Percentiles rank a stretch among this genome's conserved stretches.
These are phyloP conservation scores for Ligdia adustata DNA, from an alignment of 2,888 invertebrate species.

Conservation along the genomic window DNA sequence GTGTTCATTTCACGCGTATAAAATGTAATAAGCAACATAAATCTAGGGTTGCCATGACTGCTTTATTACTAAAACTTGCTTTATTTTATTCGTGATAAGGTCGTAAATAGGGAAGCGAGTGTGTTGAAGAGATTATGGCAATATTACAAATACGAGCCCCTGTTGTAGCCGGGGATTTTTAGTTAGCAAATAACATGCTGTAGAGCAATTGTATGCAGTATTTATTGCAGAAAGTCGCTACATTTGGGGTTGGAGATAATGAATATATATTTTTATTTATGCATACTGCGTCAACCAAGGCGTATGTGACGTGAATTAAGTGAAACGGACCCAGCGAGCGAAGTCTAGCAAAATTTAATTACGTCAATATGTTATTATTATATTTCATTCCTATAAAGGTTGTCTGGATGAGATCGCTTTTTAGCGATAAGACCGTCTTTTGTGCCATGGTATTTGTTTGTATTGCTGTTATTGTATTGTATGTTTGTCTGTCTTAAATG, in stretches of 20 bases:
- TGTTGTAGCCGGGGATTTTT: conserved; percentile 64
- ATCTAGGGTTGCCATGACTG: conserved; percentile 57
- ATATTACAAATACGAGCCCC: conserved; percentile 73
- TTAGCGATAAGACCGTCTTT: too few species aligned
- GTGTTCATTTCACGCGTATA: conserved; percentile 76
- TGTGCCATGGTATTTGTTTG: too few species aligned
- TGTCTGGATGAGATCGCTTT: too few species aligned
- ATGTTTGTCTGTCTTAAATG: too few species aligned
- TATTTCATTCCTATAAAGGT: too few species aligned
- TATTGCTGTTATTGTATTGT: too few species aligned
- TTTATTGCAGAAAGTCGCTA: conserved; percentile 66
- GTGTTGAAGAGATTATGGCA: conserved; percentile 58
- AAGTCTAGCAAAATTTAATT: too few species aligned
- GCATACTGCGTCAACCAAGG: conserved; percentile 11
- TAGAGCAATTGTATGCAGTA: conserved; percentile 70
- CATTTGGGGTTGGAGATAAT: conserved; percentile 62
- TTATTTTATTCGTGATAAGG: conserved; percentile 42
- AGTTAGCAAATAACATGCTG: conserved; percentile 74
- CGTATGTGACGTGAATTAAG: not conserved
- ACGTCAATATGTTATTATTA: too few species aligned
- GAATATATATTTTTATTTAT: conserved; percentile 53
- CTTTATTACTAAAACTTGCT: conserved; percentile 18
- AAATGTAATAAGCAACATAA: conserved; percentile 80
- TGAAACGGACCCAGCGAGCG: too few species aligned
- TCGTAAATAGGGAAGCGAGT: conserved; percentile 41